These are phyloP conservation scores for Prunella fulvescens DNA, from an alignment of 2,113 vertebrate species.

Conservation along the genomic window DNA sequence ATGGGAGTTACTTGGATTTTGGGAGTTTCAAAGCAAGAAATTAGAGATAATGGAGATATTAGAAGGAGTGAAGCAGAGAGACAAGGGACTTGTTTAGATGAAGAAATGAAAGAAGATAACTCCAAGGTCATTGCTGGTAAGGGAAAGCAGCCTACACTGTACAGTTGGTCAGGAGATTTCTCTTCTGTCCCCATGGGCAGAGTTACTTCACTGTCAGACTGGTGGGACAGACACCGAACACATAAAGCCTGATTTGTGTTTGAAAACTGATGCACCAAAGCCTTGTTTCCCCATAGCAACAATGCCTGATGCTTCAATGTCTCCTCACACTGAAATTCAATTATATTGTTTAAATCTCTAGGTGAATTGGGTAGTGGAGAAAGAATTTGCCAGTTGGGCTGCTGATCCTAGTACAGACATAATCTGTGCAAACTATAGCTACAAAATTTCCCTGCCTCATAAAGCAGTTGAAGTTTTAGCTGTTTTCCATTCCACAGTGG, in stretches of 20 bases:
- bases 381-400: neutral
- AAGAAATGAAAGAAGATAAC: neutral
- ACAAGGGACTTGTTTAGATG: neutral
- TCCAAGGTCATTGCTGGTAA: neutral
- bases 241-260: neutral
- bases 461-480: neutral
- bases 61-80: neutral
- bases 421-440: neutral
- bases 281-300: neutral
- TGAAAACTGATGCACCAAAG: neutral
- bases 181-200: neutral
- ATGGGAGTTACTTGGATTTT: neutral
- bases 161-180: neutral
- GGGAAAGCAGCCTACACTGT: neutral
- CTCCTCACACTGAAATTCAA: constrained; percentile 16
- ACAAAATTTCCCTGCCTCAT: neutral
- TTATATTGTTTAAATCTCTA: constrained; percentile 3
- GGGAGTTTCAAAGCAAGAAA: neutral
- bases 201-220: neutral
- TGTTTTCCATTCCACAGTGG: neutral
- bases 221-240: neutral
- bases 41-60: neutral
- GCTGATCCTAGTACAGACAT: neutral
- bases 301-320: neutral
- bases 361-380: neutral